Conservation (phyloP, 2,797 vertebrate species). For the Labeo calbasu region DNA sequence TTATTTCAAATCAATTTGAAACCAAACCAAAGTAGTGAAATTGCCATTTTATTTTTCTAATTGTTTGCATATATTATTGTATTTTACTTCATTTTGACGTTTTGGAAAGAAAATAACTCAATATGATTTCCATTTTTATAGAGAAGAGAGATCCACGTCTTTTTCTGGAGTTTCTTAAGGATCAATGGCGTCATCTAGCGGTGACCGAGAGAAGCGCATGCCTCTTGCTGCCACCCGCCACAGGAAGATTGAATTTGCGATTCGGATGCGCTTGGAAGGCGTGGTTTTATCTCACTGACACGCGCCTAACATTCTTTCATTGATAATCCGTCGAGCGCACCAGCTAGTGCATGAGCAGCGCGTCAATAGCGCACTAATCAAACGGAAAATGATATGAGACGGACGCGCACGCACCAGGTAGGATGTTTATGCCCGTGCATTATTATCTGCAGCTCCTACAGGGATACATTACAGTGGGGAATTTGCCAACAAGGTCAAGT, state of each 20-base stretch:
- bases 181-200: background rate
- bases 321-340: constrained; percentile 67
- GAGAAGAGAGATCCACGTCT: background rate
- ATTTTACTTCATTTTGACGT: background rate
- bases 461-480: constrained; percentile 35
- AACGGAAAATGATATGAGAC: constrained; percentile 51
- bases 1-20: background rate
- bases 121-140: background rate
- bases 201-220: background rate
- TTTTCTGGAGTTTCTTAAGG: background rate
- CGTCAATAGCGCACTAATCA: constrained; percentile 55
- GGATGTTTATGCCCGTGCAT: constrained; percentile 36
- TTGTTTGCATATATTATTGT: background rate
- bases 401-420: constrained; percentile 68
- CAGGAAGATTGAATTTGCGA: background rate
- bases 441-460: constrained; percentile 29
- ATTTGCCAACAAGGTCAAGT: constrained; percentile 78
- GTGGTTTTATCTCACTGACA: constrained; percentile 75
- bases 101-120: background rate
- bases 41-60: background rate
- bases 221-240: background rate
- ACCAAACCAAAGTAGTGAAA: background rate
- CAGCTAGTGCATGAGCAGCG: constrained; percentile 64
- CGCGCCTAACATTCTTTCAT: constrained; percentile 68
- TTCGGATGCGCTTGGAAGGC: constrained; percentile 67